These are phyloP conservation scores for Champsocephalus gunnari DNA, from an alignment of 2,797 vertebrate genomes.

Conservation along the genomic window DNA sequence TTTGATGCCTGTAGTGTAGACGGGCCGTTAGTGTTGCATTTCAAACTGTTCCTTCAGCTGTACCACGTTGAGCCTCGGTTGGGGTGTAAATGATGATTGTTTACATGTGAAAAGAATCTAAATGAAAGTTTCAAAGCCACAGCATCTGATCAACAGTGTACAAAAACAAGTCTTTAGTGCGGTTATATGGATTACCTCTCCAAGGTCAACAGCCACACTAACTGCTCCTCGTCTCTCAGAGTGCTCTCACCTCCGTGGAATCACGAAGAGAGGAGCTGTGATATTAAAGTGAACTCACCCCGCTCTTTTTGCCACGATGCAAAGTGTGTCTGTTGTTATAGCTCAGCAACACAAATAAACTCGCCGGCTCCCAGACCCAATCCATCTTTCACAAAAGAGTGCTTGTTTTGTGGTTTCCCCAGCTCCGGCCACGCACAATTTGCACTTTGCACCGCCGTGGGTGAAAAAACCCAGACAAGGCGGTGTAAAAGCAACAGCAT, in stretches of 20 bases:
- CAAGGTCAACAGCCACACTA: neutral
- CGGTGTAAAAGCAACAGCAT: constrained; percentile 52
- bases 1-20: too few species aligned
- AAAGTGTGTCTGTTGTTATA: constrained; percentile 53
- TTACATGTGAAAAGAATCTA: neutral
- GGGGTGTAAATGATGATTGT: neutral
- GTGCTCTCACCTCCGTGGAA: constrained; percentile 1
- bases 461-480: constrained; percentile 38
- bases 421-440: constrained; percentile 68
- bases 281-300: constrained; percentile 36
- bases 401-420: constrained; percentile 61
- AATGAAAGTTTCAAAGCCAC: neutral
- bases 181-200: neutral
- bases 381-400: constrained; percentile 64
- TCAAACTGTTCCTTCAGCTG: neutral
- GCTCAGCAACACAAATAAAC: constrained; percentile 71
- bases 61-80: neutral
- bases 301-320: constrained; percentile 32
- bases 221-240: neutral
- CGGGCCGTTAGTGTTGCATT: neutral
- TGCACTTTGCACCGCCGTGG: constrained; percentile 34
- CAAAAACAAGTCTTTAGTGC: neutral
- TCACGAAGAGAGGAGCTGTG: constrained; percentile 18
- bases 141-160: neutral
- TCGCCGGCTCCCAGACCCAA: constrained; percentile 30